Conservation (phyloP, 2,113 vertebrate species). For the Helogale parvula region DNA sequence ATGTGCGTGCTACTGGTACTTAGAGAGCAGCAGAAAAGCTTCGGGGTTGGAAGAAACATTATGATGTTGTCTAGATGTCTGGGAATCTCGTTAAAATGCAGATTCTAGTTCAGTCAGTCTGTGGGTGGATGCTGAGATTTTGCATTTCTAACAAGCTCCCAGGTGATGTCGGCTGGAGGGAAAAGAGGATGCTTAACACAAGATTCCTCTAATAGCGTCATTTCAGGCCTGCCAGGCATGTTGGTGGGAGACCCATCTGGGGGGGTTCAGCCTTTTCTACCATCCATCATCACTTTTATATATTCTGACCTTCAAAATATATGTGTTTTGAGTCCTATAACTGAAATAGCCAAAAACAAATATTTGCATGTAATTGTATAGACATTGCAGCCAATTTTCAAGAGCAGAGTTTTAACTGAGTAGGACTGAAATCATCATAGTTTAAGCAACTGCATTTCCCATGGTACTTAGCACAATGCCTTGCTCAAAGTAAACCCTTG, state of each 20-base stretch:
- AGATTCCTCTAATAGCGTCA: not conserved
- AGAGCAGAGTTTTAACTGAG: conserved; percentile 3
- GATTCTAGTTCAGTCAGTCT: not conserved
- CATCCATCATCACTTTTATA: not conserved
- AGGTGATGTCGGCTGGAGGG: not conserved
- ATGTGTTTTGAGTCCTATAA: not conserved
- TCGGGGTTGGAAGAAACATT: not conserved
- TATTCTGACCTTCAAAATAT: not conserved
- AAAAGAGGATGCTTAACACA: not conserved
- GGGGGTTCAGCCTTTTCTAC: not conserved
- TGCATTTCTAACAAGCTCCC: not conserved
- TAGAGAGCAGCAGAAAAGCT: conserved; percentile 24
- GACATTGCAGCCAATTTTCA: not conserved
- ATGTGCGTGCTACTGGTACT: not conserved
- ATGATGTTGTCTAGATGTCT: not conserved
- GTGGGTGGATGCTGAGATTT: not conserved
- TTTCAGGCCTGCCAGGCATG: not conserved
- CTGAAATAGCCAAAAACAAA: not conserved
- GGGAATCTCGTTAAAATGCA: not conserved
- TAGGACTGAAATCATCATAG: not conserved
- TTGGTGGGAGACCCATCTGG: not conserved
- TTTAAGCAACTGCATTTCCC: not conserved
- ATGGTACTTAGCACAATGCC: not conserved
- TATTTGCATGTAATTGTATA: not conserved
- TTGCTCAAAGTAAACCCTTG: not conserved